phyloP scores from a whole-genome alignment of 1,140 invertebrate species.

The Helicoverpa zea region DNA sequence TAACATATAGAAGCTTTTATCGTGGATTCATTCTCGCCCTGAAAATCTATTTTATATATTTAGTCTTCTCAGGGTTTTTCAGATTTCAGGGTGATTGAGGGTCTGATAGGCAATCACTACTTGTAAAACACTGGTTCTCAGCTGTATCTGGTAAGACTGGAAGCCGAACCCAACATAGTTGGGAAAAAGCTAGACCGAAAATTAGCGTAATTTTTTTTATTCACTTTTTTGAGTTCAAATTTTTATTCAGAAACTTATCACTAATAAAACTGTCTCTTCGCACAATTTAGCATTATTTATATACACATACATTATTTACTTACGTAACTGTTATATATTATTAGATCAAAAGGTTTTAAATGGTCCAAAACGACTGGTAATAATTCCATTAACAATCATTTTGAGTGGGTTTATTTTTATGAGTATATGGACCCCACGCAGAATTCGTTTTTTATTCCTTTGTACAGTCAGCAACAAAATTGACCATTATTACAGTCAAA shows the following conservation, averaged over 20 bases:
- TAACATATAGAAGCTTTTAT: too few relatives aligned
- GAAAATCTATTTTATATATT: too few relatives aligned
- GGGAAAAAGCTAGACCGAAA: too few relatives aligned
- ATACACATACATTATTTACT: neutral
- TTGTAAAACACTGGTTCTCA: too few relatives aligned
- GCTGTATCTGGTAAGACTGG: too few relatives aligned
- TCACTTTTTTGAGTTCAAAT: neutral
- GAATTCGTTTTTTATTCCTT: neutral
- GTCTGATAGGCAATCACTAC: too few relatives aligned
- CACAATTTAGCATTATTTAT: constrained; percentile 1
- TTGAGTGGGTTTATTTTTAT: neutral
- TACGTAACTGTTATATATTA: neutral
- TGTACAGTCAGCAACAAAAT: neutral
- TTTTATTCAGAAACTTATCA: neutral
- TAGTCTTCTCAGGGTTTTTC: too few relatives aligned
- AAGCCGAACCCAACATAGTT: too few relatives aligned
- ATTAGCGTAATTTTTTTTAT: neutral
- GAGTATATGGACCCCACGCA: neutral
- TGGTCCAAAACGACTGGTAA: neutral
- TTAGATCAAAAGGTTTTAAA: neutral
- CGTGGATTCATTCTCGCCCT: too few relatives aligned
- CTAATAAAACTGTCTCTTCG: neutral
- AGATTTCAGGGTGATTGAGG: too few relatives aligned
- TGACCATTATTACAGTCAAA: too few relatives aligned
- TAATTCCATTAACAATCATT: constrained; percentile 22